Evolutionary conservation across 2,113 vertebrate genomes (phyloP), one percentile per base, ranked within the genome.

Genomic region (Oryzias javanicus): DNA sequence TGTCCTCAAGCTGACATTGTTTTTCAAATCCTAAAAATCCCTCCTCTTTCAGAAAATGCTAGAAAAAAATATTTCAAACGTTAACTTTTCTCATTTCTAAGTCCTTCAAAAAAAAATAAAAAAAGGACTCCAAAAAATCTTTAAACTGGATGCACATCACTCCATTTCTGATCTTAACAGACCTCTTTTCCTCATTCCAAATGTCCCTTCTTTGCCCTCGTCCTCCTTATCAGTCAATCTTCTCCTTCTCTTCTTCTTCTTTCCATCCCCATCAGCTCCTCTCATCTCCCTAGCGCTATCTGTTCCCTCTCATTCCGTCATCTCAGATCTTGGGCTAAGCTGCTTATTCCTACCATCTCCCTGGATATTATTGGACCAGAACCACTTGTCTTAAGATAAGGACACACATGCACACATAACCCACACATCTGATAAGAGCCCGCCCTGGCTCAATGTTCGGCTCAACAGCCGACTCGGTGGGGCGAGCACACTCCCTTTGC

Each of bases 351-450:
- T 83, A 80, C 89, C 86, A 91, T 89, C 89, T 88, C 77, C 81
- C 74, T 55, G 86, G 86, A 86, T 89, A 73, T 82, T 79, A 88
- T 72, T 88, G 84, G 90, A 90, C 89, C 91, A 85, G 88, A 91
- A 90, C 89, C 90, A 87, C 90, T 90, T 89, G 84, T 88, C 86
- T 82, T 79, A 74, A 86, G 90, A 92, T 92, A 90, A 92, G 87
- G 80, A 81, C 67, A 79, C 70, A 79, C 63, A 72, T 83, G 70
- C 78, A 67, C 81, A 64, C 71, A 73, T 68, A 55, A 46, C 65
- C 46, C 49, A 78, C 76, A 78, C 70, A 81, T 91, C 82, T 88
- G 88, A 91, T 89, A 92, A 90, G 80, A 82, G 64, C 59, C 74
- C 64, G 51, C 81, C 76, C 81, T 70, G 76, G 76, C 83, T 86